Evolutionary conservation across 2,797 vertebrate genomes (phyloP), one percentile per base, ranked within the genome.

Genomic region (Tapirus indicus): DNA sequence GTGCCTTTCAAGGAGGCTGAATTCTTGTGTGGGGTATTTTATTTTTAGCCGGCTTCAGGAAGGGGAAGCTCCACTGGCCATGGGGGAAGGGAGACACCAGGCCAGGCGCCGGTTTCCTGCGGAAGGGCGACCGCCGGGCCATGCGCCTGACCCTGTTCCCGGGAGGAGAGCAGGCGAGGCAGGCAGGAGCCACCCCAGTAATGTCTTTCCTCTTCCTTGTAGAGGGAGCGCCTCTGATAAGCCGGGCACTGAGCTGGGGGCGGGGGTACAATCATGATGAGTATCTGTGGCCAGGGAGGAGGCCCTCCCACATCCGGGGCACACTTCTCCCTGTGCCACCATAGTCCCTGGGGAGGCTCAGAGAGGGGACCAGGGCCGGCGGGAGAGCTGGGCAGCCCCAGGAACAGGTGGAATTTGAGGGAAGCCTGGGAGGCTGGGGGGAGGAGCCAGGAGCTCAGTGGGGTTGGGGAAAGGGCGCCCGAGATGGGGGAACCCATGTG

Each of bases 11-110:
- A 86, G 96, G 84, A 85, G 88, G 92, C 92, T 62, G 9, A 68
- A 94, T 97, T 97, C 96, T 92, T 91, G 88, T 75, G 94, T 96
- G 29, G 95, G 91, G 79, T 80, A 80, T 96, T 98, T 97, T 98
- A 97, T 98, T 97, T 97, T 98, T 97, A 98, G 97, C 83, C 0
- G 0, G 56, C 88, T 79, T 38, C 93, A 95, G 97, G 97, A 98
- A 98, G 82, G 74, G 93, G 95, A 97, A 92, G 96, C 77, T 91
- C 52, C 27, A 2, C 69, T 23, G 88, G 77, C 35, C 16, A 64
- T 38, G 54, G 82, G 86, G 83, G 94, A 32, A 75, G 35, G 72
- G 88, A 52, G 44, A 72, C 29, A 21, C 58, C 18, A 68, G 14
- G 85, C 93, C 60, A 0, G 7, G 80, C 49, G 85, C 83, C 9